These are phyloP conservation scores for Amniataba percoides DNA, from an alignment of 2,797 vertebrate genomes.

Conservation along the genomic window DNA sequence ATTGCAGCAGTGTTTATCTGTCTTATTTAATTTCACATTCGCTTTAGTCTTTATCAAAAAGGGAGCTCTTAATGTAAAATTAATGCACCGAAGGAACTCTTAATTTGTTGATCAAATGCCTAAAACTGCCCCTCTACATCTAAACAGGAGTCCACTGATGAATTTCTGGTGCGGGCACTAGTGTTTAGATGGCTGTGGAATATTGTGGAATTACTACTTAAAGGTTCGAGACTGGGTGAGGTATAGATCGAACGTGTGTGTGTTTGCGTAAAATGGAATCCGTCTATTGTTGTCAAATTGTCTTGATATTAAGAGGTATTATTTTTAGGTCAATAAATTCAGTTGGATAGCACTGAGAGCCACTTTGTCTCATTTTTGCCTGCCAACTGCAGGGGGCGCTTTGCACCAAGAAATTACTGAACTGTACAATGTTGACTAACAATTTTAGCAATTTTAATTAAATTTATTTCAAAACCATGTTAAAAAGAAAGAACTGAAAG, in stretches of 20 bases:
- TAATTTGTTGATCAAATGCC: constrained; percentile 21
- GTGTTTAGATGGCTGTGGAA: constrained; percentile 59
- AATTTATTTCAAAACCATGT: constrained; percentile 82
- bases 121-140: constrained; percentile 27
- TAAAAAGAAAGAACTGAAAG: constrained; percentile 74
- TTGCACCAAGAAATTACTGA: constrained; percentile 35
- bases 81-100: not conserved
- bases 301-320: constrained; percentile 44
- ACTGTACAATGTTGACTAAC: constrained; percentile 2
- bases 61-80: constrained; percentile 16
- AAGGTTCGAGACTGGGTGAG: constrained; percentile 23
- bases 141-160: constrained; percentile 32
- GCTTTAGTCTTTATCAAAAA: constrained; percentile 33
- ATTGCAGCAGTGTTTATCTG: constrained; percentile 7
- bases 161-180: constrained; percentile 78
- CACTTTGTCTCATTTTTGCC: constrained; percentile 14
- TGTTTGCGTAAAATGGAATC: constrained; percentile 22
- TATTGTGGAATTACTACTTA: constrained; percentile 26
- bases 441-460: constrained; percentile 62
- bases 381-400: constrained; percentile 74
- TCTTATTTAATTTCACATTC: constrained; percentile 17
- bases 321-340: constrained; percentile 71
- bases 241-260: constrained; percentile 15
- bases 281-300: constrained; percentile 21
- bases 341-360: constrained; percentile 21